Conservation (phyloP, 2,888 invertebrate species). For the Pedicia rivosa region DNA sequence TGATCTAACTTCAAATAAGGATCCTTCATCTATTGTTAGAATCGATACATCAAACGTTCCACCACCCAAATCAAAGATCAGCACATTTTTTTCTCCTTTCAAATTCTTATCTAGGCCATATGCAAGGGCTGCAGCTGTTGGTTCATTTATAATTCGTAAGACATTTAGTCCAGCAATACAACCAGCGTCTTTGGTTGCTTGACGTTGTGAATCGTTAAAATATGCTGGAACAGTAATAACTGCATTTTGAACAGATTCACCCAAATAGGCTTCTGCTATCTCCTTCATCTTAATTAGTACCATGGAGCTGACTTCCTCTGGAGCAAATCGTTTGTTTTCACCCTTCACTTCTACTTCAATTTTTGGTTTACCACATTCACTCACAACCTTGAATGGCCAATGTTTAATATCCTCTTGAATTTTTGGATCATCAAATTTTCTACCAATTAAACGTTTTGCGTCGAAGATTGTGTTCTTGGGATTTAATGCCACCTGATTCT, state of each 20-base stretch:
- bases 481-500: slow-evolving; percentile 80
- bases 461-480: slow-evolving; percentile 87
- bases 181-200: slow-evolving; percentile 89
- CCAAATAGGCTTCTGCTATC: slow-evolving; percentile 80
- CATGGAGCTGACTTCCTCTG: slow-evolving; percentile 90
- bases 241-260: slow-evolving; percentile 74
- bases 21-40: slow-evolving; percentile 85
- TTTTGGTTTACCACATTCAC: slow-evolving; percentile 67
- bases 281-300: slow-evolving; percentile 91
- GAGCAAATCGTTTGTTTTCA: slow-evolving; percentile 79
- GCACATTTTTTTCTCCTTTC: slow-evolving; percentile 65
- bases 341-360: slow-evolving; percentile 80
- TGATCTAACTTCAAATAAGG: slow-evolving; percentile 84
- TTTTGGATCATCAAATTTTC: slow-evolving; percentile 77
- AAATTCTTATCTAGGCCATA: slow-evolving; percentile 85
- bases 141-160: slow-evolving; percentile 85
- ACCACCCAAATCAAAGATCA: slow-evolving; percentile 80
- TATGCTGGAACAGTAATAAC: slow-evolving; percentile 88
- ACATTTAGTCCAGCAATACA: slow-evolving; percentile 84
- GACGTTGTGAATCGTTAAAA: slow-evolving; percentile 82
- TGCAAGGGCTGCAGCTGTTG: slow-evolving; percentile 85
- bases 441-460: slow-evolving; percentile 90
- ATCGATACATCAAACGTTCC: slow-evolving; percentile 96
- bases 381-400: slow-evolving; percentile 87
- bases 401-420: slow-evolving; percentile 93